Evolutionary conservation across 2,113 vertebrate genomes (phyloP).

Genomic region (Centropristis striata): DNA sequence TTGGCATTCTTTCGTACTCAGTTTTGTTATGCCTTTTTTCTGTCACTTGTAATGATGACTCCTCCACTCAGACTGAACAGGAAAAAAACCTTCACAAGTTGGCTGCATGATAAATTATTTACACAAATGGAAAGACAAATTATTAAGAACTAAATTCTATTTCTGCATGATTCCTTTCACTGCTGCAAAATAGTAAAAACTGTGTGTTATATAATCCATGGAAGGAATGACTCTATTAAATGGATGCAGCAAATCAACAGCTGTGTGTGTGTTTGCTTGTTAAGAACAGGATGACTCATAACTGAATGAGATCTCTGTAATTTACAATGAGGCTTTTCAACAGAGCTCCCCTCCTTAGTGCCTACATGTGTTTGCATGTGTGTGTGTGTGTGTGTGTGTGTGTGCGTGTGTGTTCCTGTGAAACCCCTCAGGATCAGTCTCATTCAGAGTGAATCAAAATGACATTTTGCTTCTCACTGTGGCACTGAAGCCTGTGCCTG

Average conservation of each 20-base stretch:
- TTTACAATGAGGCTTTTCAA: conserved; percentile 43
- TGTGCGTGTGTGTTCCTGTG: conserved; percentile 26
- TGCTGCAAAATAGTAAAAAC: conserved; percentile 20
- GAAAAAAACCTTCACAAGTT: conserved; percentile 1
- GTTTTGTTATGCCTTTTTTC: background rate
- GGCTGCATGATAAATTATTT: conserved; percentile 25
- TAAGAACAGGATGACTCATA: conserved; percentile 43
- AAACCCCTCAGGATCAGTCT: conserved; percentile 58
- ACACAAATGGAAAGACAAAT: background rate
- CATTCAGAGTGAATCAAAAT: conserved; percentile 65
- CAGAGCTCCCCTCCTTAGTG: conserved; percentile 24
- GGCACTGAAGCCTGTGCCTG: conserved; percentile 52
- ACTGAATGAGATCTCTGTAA: conserved; percentile 52
- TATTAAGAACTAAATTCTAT: conserved; percentile 35
- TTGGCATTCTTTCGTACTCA: background rate
- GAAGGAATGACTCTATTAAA: conserved; percentile 34
- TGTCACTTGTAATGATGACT: background rate
- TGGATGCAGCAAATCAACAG: conserved; percentile 40
- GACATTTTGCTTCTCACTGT: conserved; percentile 62
- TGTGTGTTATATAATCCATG: conserved; percentile 30
- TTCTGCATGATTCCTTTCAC: conserved; percentile 35
- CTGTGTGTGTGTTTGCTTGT: conserved; percentile 12
- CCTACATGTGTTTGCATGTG: background rate
- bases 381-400: conserved; percentile 13
- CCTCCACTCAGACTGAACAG: background rate